Conservation (phyloP, 2,797 vertebrate genomes). For the Forpus xanthops region DNA sequence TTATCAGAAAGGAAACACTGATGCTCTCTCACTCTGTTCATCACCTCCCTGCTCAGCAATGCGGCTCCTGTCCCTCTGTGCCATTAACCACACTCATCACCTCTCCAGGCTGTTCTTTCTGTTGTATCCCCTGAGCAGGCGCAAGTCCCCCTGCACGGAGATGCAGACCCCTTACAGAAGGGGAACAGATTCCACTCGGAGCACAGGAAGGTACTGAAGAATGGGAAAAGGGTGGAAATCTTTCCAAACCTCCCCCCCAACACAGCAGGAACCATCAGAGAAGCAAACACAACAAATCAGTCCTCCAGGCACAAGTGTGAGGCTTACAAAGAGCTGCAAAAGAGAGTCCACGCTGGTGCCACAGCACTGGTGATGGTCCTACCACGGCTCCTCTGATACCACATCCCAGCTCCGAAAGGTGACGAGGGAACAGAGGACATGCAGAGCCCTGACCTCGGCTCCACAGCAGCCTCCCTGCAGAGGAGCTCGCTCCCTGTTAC, state of each 20-base stretch:
- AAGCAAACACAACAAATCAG: neutral
- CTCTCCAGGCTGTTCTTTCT: neutral
- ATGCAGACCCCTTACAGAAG: neutral
- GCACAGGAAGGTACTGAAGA: neutral
- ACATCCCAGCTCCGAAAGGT: neutral
- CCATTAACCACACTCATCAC: no score
- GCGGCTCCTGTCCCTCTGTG: no score
- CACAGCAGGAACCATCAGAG: neutral
- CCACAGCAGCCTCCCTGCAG: neutral
- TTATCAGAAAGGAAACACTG: no score
- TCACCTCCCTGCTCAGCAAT: no score
- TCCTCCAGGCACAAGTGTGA: no score
- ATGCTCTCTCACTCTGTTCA: no score
- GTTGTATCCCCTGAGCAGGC: neutral
- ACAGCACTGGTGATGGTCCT: neutral
- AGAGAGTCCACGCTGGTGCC: accelerated
- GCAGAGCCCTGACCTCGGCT: neutral
- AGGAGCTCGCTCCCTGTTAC: accelerated
- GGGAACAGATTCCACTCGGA: neutral
- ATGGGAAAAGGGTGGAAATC: neutral
- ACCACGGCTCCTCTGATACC: neutral
- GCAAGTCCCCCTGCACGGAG: accelerated
- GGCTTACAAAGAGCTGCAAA: neutral
- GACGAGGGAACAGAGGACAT: neutral
- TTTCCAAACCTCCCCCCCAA: neutral